Base-by-base conservation (phyloP, 2,113 vertebrate genomes). In the Cyanoramphus novaezelandiae region DNA sequence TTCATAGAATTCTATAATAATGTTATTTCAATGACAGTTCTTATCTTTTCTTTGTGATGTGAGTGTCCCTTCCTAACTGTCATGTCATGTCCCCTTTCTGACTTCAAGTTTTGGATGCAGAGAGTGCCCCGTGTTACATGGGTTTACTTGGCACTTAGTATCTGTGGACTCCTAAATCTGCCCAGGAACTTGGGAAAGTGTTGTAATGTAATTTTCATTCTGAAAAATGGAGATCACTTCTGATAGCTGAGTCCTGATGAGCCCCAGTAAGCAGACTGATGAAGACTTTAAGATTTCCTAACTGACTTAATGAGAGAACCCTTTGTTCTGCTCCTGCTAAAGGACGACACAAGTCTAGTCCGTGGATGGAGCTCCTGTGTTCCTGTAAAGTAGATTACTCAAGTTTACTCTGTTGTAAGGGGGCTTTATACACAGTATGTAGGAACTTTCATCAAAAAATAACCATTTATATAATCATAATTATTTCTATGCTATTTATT, bases 401-500 rank as follows among this genome's bases (percentile, higher is more conserved):
- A 37, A 25, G 39, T 55, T 47, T 65, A 28, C 43, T 28, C 28
- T 33, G 39, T 53, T 65, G 35, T 50, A 86, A 69, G 23, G 31
- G 37, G 6, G 8, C 29, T 89, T 83, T 70, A 46, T 29, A 52
- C 17, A 15, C 19, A 17, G 16, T 59, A 33, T 24, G 35, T 41
- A 46, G 19, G 53, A 75, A 63, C 50, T 79, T 79, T n/a, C 5
- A 9, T 72, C 47, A 60, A 91, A 79, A 96, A 77, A 23, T 17
- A 84, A 25, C 31, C 27, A n/a, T 82, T 95, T 75, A 29, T 67
- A 60, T 59, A 83, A 82, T 76, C 59, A 62, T 28, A 49, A 79
- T 88, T 81, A 90, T 81, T 94, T 86, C 77, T 75, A 70, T 94
- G 27, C 59, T 94, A 70, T 91, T 93, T 93, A 79, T 93, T 96